A percentile compares a stretch with the other conserved stretches of the same genome.
These are phyloP conservation scores for Coregonus sp. DNA, from an alignment of 2,797 vertebrate species.

Conservation along the genomic window DNA sequence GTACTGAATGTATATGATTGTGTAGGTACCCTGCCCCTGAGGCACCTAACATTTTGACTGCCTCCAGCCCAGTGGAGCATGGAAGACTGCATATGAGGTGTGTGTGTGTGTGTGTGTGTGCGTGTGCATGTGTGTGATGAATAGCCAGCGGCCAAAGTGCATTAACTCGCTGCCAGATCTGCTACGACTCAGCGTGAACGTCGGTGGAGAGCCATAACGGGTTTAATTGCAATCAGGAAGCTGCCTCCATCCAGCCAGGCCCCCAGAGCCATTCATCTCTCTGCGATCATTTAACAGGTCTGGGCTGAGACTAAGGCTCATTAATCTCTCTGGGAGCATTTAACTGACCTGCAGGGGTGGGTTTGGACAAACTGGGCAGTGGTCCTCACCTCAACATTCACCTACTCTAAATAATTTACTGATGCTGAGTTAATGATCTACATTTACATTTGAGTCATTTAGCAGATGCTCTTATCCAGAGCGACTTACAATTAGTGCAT, in stretches of 20 bases:
- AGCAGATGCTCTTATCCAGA: no score
- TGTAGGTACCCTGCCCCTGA: conserved; percentile 8
- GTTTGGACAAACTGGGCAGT: no score
- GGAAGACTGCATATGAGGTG: not conserved
- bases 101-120: conserved; percentile 26
- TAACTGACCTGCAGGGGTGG: conserved; percentile 41
- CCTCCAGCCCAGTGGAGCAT: conserved; percentile 13
- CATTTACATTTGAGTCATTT: no score
- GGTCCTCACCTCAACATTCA: no score
- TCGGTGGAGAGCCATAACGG: conserved; percentile 61
- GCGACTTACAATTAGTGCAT: no score
- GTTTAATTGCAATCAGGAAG: conserved; percentile 74
- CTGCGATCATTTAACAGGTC: conserved; percentile 42
- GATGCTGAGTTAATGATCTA: no score
- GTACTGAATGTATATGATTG: conserved; percentile 3
- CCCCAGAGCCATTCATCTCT: conserved; percentile 58
- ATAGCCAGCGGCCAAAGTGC: conserved; percentile 59
- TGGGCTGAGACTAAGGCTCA: conserved; percentile 38
- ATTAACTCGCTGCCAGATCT: conserved; percentile 73
- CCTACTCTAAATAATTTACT: no score
- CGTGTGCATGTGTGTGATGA: conserved; percentile 60
- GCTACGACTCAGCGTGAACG: conserved; percentile 70
- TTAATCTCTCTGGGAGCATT: conserved; percentile 60
- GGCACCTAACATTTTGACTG: conserved; percentile 17
- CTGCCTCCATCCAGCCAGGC: conserved; percentile 44